Base-by-base conservation (phyloP, 2,113 vertebrate species). In the Rhabdomys dilectus region DNA sequence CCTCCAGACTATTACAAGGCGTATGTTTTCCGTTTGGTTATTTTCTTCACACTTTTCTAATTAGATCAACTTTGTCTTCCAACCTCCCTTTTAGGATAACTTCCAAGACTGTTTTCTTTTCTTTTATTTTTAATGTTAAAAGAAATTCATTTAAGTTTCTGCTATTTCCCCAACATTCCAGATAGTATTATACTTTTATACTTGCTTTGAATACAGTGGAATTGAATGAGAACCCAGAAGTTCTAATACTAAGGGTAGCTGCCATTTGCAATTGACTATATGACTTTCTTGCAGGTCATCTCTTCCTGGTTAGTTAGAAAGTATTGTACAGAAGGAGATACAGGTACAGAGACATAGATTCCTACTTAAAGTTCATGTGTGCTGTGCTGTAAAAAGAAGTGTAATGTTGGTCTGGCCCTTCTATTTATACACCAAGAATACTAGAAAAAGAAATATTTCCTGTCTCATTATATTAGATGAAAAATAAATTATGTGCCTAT, bases 1-100 rank as follows among this genome's bases (percentile, higher is more conserved):
- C 45, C 13, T 95, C 56, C 19, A 91, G 58, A 53, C 39, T 92
- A 91, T 81, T 91, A 70, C 22, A 88, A 80, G 62, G 17, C 77
- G 60, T 92, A 76, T 95, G 91, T 66, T 76, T 96, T 91, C 53
- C 24, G 78, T 92, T 95, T 66, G 3, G 13, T 39, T 96, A 96
- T 94, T 97, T 97, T 96, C 86, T 93, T 97, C 56, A 91, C 91
- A 96, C 73, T 94, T 93, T 86, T 31, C 19, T 97, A 96, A 97
- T 97, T 94, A 94, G n/a, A 93, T 93, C 36, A 93, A 96, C 31
- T 91, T 93, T 95, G 9, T 91, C 48, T 87, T 90, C 53, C 89
- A 92, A 84, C 24, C 72, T n/a, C 10, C 26, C 91, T 39, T 86
- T 97, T 88, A 97, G 72, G 97, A 70, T 73, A 70, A 70, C 22